Base-by-base conservation (phyloP, 2,888 invertebrate genomes). In the Alsophila aescularia region DNA sequence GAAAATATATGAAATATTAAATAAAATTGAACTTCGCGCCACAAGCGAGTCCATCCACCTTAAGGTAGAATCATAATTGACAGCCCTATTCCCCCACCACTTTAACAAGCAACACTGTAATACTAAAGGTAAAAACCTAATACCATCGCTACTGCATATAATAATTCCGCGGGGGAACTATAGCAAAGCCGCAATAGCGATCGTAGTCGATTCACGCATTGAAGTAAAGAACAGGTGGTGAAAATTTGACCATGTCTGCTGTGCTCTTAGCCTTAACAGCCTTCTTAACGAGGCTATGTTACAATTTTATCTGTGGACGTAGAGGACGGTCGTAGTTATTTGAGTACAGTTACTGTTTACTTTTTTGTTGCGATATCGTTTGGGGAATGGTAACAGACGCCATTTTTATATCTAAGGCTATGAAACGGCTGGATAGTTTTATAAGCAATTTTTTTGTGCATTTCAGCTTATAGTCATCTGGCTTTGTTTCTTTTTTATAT, bases 401-500 rank as follows among this genome's bases (percentile, higher is more conserved):
- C 36, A 15, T 43, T 43, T 42, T 29, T 34, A 16, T 51, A 51
- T 21, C 43, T 43, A 29, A 5, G 10, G 29, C 29, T 29, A 29
- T 10, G 29, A 10, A 29, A 43, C 51, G 36, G 32, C 37, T 15
- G n/a, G 49, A 35, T 35, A 50, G 50, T 42, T 50, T 49, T 42
- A 41, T 21, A 32, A 43, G 37, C 37, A 12, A 43, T 31, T 18
- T 42, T 43, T 51, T 43, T 43, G 36, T 51, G 32, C 49, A 57
- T 52, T 31, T 64, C 62, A 67, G 64, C 67, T 67, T 65, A 62
- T 32, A 59, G n/a, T 8, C 18, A 6, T n/a, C 37, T 32, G 37
- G 51, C 43, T 43, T 21, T 21, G 18, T 42, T 35, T 34, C 18
- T 51, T 51, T 51, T 51, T 51, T 43, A 43, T 27, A 32, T 29